These are phyloP conservation scores for Turnix velox DNA, from an alignment of 2,113 vertebrate species.

Conservation along the genomic window DNA sequence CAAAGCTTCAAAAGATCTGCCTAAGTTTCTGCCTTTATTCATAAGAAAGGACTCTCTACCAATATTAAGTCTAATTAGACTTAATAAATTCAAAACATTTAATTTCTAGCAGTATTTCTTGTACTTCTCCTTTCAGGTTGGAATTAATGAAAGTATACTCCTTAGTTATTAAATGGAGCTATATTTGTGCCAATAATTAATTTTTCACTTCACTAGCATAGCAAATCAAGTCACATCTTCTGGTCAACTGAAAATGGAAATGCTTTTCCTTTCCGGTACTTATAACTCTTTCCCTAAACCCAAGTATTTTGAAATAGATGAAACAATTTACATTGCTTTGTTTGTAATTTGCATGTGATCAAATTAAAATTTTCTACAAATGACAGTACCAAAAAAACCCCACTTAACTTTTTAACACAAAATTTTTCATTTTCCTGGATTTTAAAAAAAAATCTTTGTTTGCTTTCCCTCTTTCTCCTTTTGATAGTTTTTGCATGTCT, in stretches of 20 bases:
- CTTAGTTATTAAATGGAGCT: not conserved
- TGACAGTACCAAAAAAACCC: not conserved
- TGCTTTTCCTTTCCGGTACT: not conserved
- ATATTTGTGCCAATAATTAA: not conserved
- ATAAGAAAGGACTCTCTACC: not conserved
- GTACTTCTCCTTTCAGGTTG: not conserved
- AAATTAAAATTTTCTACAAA: not conserved
- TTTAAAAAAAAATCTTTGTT: not conserved
- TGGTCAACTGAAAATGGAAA: not conserved
- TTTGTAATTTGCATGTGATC: not conserved
- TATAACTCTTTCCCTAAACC: not conserved
- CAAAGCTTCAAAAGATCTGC: not conserved
- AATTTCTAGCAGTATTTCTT: not conserved
- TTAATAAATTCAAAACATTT: not conserved
- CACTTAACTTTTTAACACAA: not conserved
- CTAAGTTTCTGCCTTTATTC: not conserved
- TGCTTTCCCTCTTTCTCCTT: not conserved
- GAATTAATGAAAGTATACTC: not conserved
- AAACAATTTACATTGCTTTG: not conserved
- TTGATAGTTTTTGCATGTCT: not conserved
- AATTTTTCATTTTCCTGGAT: not conserved
- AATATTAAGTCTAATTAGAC: not conserved
- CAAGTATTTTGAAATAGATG: not conserved
- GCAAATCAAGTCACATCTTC: not conserved
- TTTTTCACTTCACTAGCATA: not conserved